phyloP scores from a whole-genome alignment of 2,797 vertebrate species.

The Myotis planiceps region DNA sequence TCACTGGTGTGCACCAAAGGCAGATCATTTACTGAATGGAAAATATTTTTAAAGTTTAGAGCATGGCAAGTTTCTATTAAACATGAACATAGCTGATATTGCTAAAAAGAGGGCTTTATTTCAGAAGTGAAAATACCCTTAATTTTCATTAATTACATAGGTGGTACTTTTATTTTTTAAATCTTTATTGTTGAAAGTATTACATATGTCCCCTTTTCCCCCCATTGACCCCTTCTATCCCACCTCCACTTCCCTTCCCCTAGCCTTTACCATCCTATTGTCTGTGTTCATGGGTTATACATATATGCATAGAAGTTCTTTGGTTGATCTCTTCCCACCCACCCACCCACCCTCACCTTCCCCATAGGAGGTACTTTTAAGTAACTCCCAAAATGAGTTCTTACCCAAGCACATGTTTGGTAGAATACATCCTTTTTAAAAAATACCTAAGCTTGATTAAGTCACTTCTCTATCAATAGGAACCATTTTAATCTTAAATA shows the following conservation, averaged over 20 bases:
- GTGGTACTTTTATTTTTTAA: background rate
- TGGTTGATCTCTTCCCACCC: too few relatives aligned
- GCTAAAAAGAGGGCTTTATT: constrained; percentile 11
- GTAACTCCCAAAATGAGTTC: background rate
- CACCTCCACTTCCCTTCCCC: too few relatives aligned
- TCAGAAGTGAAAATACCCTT: constrained; percentile 31
- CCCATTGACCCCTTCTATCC: too few relatives aligned
- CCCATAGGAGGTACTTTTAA: background rate
- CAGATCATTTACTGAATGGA: background rate
- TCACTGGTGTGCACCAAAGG: background rate
- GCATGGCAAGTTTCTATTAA: background rate
- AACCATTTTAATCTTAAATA: background rate
- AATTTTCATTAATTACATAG: background rate
- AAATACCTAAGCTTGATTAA: background rate
- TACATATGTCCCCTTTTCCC: too few relatives aligned
- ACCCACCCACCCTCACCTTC: too few relatives aligned
- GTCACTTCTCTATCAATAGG: background rate
- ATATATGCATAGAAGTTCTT: too few relatives aligned
- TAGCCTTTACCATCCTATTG: too few relatives aligned
- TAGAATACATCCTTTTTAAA: background rate
- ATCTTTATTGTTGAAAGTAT: too few relatives aligned
- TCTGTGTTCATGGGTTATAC: too few relatives aligned
- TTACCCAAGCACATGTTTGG: background rate
- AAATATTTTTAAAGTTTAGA: constrained; percentile 8
- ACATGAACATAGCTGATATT: background rate